phyloP scores from a whole-genome alignment of 2,113 vertebrate genomes.

The Hemicordylus capensis region DNA sequence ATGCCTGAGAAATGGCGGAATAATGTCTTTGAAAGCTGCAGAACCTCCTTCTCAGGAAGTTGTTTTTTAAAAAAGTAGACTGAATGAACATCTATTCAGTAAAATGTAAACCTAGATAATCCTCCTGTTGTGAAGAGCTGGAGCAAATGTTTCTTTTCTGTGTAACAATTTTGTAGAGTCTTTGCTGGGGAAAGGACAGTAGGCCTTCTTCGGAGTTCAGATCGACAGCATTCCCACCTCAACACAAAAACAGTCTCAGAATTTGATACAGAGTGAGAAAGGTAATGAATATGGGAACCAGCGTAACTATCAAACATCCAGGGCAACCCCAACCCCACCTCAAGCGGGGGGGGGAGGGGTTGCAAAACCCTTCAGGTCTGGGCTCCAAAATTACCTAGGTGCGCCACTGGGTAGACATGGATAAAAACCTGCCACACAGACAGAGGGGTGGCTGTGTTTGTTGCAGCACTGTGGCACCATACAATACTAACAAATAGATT shows the following conservation, averaged over 20 bases:
- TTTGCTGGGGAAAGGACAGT: not conserved
- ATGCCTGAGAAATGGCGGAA: not conserved
- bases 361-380: too few species aligned
- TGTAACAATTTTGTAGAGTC: not conserved
- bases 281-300: not conserved
- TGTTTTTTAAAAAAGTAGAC: not conserved
- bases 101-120: not conserved
- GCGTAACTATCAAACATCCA: not conserved
- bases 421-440: too few species aligned
- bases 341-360: too few species aligned
- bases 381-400: too few species aligned
- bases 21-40: not conserved
- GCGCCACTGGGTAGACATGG: too few species aligned
- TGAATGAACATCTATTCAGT: not conserved
- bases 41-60: not conserved
- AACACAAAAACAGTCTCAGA: not conserved
- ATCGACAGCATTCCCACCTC: not conserved
- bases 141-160: not conserved
- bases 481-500: too few species aligned
- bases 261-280: not conserved
- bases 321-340: too few species aligned
- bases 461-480: too few species aligned
- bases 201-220: not conserved
- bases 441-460: too few species aligned
- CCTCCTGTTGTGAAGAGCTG: not conserved